Conservation (phyloP, 92 coral and sea anemone species). For the Porites divaricata region DNA sequence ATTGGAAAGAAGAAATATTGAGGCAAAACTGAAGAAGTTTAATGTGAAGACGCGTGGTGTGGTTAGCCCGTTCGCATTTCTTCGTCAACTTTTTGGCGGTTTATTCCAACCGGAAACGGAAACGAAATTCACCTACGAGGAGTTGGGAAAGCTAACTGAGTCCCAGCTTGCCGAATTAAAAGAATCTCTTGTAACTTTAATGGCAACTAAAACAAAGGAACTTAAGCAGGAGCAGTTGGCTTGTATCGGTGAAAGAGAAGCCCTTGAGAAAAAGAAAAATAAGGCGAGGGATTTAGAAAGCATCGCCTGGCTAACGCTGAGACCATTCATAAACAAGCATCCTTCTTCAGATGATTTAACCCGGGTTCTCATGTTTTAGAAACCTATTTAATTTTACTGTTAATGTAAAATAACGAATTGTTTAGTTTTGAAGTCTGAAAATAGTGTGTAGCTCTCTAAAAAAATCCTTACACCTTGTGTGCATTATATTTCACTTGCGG, state of each 20-base stretch:
- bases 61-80: conserved; percentile 22
- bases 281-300: conserved; percentile 51
- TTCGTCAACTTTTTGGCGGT: conserved; percentile 21
- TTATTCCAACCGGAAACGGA: conserved; percentile 26
- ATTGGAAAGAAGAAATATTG: conserved; percentile 18
- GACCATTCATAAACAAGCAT: conserved; percentile 48
- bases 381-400: not conserved
- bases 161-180: conserved; percentile 24
- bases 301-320: conserved; percentile 53
- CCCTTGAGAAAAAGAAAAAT: conserved; percentile 4
- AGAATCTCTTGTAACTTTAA: conserved; percentile 6
- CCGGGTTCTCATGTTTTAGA: conserved; percentile 48
- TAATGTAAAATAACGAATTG: not conserved
- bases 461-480: no score
- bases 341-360: conserved; percentile 44
- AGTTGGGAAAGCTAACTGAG: conserved; percentile 25
- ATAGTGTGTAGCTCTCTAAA: not conserved
- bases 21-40: conserved; percentile 30
- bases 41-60: conserved; percentile 26
- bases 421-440: not conserved
- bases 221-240: conserved; percentile 20
- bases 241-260: conserved; percentile 4
- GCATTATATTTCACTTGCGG: no score
- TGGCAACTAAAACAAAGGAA: conserved; percentile 18
- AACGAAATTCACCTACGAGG: conserved; percentile 22